These are phyloP conservation scores for Zosterops hypoxanthus DNA, from an alignment of 2,113 vertebrate genomes.

Conservation along the genomic window DNA sequence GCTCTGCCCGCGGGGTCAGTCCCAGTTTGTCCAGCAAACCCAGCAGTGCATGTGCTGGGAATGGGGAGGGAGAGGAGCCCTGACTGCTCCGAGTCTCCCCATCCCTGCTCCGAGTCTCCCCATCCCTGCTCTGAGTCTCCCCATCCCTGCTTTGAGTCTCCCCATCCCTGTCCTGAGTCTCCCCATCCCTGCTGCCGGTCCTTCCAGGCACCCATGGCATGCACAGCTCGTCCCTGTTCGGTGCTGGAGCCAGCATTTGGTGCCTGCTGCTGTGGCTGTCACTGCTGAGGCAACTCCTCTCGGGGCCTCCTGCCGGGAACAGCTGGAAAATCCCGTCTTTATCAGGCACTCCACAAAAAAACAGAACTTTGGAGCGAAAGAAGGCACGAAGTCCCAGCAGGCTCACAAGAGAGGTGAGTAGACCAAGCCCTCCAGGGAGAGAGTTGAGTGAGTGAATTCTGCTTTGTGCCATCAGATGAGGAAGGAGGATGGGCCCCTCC, in stretches of 20 bases:
- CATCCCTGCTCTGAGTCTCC: too few species aligned
- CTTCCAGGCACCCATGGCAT: accelerated
- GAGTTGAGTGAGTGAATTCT: accelerated
- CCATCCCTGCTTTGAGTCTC: too few species aligned
- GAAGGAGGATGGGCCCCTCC: not conserved
- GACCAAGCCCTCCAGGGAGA: not conserved
- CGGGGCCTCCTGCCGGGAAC: accelerated
- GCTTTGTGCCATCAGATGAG: not conserved
- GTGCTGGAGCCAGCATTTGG: accelerated
- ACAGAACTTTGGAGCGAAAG: not conserved
- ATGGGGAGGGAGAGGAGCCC: not conserved
- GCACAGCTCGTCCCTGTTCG: accelerated
- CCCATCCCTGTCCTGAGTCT: too few species aligned
- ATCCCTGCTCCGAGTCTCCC: too few species aligned
- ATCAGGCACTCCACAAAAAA: not conserved
- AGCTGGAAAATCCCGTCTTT: not conserved
- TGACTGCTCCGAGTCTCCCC: not conserved
- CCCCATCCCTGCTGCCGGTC: not conserved
- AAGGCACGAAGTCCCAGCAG: not conserved
- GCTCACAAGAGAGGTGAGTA: accelerated
- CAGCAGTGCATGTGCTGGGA: not conserved
- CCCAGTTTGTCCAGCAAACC: not conserved
- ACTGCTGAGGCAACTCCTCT: not conserved
- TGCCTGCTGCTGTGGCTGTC: not conserved
- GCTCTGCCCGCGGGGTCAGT: not conserved